Base-by-base conservation (phyloP, 2,888 invertebrate genomes). In the Andrena marginata region DNA sequence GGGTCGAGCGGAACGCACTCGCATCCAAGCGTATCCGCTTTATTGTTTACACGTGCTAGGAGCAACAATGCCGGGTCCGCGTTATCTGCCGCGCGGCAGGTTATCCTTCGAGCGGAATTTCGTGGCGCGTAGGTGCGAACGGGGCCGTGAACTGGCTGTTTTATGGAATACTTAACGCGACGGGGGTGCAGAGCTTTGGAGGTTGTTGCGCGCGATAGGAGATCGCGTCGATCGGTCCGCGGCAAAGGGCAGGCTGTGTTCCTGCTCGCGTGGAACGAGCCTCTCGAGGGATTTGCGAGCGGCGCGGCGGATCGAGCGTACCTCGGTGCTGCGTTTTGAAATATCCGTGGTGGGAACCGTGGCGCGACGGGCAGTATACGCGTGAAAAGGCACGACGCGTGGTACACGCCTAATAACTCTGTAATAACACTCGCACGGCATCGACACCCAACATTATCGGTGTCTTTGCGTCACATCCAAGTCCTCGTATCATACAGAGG, bases 81-180 rank as follows among this genome's bases (percentile, higher is more conserved):
- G 60, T 59, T 84, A 84, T 81, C 72, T 67, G 33, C 64, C 60
- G 35, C 73, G 60, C 69, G 26, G 35, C 60, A 56, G 64, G 75
- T 74, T 69, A n/a, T 56, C 33, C 69, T 56, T 74, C 64, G 42
- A 54, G 49, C 35, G 54, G 75, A 60, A 64, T 51, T 73, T 70
- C 60, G 65, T 76, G 64, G 69, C 64, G 67, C 60, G 35, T 73
- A 82, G 73, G 69, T 67, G 69, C 70, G 74, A 79, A 62, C 82
- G 63, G 49, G 70, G 59, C 65, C 71, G 77, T 75, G 81, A 74
- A 74, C 80, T 35, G 59, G 33, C 33, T 80, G 60, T 80, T 81
- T 81, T 81, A 81, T 80, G 80, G 80, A 80, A 80, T 79, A 79
- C 80, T 80, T 79, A 80, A 78, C 80, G 72, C 80, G 72, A 54